phyloP scores from a whole-genome alignment of 2,888 invertebrate genomes.

The Caenorhabditis sp. region DNA sequence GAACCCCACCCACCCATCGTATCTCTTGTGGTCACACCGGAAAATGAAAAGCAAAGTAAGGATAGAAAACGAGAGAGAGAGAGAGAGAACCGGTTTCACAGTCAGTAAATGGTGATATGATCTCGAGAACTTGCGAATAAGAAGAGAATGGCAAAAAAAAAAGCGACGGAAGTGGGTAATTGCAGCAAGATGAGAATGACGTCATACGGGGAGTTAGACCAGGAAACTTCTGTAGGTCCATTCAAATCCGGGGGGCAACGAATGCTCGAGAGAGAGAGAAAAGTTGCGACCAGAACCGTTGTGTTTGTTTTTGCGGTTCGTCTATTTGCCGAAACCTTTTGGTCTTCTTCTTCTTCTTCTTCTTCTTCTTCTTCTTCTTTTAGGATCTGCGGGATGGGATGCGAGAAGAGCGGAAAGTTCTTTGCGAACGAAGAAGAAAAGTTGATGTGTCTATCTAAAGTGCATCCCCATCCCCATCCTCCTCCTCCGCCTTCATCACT shows the following conservation, averaged over 20 bases:
- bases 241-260: too few species aligned
- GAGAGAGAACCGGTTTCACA: slow-evolving; percentile 29
- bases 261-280: neutral
- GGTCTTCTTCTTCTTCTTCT: slow-evolving; percentile 16
- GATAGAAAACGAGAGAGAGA: slow-evolving; percentile 24
- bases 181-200: too few species aligned
- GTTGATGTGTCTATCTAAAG: too few species aligned
- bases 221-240: too few species aligned
- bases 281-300: slow-evolving; percentile 26
- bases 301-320: slow-evolving; percentile 39
- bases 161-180: neutral
- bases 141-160: neutral
- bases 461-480: too few species aligned
- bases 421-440: too few species aligned
- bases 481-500: too few species aligned
- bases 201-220: too few species aligned
- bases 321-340: slow-evolving; percentile 52
- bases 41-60: slow-evolving; percentile 19
- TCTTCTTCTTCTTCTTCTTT: slow-evolving; percentile 16
- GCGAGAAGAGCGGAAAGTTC: too few species aligned
- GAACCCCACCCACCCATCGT: too few species aligned
- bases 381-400: slow-evolving; percentile 12
- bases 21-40: too few species aligned
- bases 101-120: slow-evolving; percentile 17
- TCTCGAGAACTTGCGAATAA: neutral